Percentiles rank a stretch among this genome's conserved stretches.
These are phyloP conservation scores for Biston stratarius DNA, from an alignment of 2,888 invertebrate species.

Conservation along the genomic window DNA sequence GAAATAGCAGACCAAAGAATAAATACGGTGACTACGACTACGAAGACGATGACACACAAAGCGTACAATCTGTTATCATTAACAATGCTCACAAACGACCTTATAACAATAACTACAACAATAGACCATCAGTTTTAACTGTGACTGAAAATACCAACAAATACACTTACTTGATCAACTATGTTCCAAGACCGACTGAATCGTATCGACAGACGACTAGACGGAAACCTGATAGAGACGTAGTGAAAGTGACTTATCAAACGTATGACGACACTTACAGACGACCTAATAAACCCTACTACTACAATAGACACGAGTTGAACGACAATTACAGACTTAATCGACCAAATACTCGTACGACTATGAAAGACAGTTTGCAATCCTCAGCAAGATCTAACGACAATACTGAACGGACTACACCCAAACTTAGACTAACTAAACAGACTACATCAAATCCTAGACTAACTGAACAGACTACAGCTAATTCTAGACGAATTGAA, in stretches of 20 bases:
- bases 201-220: slow-evolving; percentile 77
- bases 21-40: slow-evolving; percentile 67
- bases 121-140: slow-evolving; percentile 71
- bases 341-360: slow-evolving; percentile 61
- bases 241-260: slow-evolving; percentile 82
- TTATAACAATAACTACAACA: slow-evolving; percentile 52
- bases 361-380: slow-evolving; percentile 52
- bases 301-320: slow-evolving; percentile 66
- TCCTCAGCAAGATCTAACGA: slow-evolving; percentile 79
- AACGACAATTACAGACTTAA: slow-evolving; percentile 64
- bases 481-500: slow-evolving; percentile 30
- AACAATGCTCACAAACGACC: slow-evolving; percentile 77
- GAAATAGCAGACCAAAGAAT: slow-evolving; percentile 59
- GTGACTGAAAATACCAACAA: slow-evolving; percentile 82
- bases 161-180: slow-evolving; percentile 83
- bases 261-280: slow-evolving; percentile 80
- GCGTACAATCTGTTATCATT: slow-evolving; percentile 76
- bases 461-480: slow-evolving; percentile 35
- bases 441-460: slow-evolving; percentile 27
- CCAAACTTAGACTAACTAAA: slow-evolving; percentile 30
- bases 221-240: slow-evolving; percentile 70
- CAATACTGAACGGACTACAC: slow-evolving; percentile 51
- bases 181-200: slow-evolving; percentile 82
- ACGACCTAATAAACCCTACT: slow-evolving; percentile 75
- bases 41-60: slow-evolving; percentile 70